Evolutionary conservation across 2,888 invertebrate species (phyloP).

Genomic region (Noctuana brunneofusca): DNA sequence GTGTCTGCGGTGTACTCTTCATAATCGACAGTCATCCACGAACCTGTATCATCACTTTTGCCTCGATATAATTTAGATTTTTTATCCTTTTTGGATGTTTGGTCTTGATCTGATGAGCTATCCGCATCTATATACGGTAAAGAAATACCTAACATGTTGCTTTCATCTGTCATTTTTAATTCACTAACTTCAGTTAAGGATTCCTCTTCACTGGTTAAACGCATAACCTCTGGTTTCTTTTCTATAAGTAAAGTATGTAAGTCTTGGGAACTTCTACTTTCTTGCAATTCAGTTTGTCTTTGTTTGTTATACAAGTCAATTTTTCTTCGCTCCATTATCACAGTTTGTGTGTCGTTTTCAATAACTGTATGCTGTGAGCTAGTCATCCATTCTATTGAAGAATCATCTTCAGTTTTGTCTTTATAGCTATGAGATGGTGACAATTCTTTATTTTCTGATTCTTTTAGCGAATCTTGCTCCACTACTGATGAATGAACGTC

Average conservation of each 20-base stretch:
- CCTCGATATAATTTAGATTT: constrained; percentile 69
- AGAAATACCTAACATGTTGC: constrained; percentile 73
- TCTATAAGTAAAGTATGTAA: constrained; percentile 60
- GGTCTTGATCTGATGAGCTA: constrained; percentile 78
- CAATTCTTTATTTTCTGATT: constrained; percentile 52
- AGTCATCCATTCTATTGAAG: constrained; percentile 76
- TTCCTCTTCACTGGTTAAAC: constrained; percentile 86
- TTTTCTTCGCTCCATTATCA: constrained; percentile 84
- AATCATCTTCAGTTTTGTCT: constrained; percentile 75
- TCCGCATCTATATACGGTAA: constrained; percentile 80
- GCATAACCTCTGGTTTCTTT: constrained; percentile 73
- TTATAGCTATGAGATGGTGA: constrained; percentile 71
- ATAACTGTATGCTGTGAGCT: constrained; percentile 72
- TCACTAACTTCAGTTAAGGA: constrained; percentile 87
- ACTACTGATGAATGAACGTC: constrained; percentile 71
- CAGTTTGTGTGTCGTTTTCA: constrained; percentile 84
- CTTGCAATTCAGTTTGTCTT: constrained; percentile 73
- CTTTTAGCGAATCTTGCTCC: constrained; percentile 53
- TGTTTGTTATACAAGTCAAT: constrained; percentile 84
- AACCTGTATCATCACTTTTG: constrained; percentile 86
- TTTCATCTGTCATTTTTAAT: constrained; percentile 80
- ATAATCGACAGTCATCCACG: constrained; percentile 86
- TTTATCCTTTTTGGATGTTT: constrained; percentile 56
- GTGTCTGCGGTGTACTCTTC: constrained; percentile 86
- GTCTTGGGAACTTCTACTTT: constrained; percentile 68